phyloP scores from a whole-genome alignment of 2,113 vertebrate species.

The Sitta europaea region DNA sequence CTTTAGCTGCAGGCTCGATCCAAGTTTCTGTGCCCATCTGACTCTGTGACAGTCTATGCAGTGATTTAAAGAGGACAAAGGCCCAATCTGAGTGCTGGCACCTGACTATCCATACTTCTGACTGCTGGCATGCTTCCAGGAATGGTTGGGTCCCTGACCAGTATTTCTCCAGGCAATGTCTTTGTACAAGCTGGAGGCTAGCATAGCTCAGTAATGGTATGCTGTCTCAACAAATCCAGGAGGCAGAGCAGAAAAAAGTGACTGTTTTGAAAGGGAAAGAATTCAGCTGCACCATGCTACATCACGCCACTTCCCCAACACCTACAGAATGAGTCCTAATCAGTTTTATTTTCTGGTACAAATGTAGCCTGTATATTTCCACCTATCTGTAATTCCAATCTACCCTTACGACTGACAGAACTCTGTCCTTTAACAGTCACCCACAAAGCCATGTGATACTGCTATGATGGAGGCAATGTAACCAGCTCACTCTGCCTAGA shows the following conservation, averaged over 20 bases:
- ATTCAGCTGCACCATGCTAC: not conserved
- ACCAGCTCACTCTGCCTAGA: not conserved
- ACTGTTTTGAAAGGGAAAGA: not conserved
- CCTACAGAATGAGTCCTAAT: not conserved
- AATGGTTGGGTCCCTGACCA: not conserved
- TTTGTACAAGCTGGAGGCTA: not conserved
- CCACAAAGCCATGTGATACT: not conserved
- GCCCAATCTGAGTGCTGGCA: not conserved
- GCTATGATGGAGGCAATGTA: not conserved
- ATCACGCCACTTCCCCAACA: not conserved
- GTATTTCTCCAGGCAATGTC: not conserved
- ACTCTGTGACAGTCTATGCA: not conserved
- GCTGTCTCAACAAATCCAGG: not conserved
- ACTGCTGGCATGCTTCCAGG: not conserved
- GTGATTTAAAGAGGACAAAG: not conserved
- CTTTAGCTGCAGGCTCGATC: not conserved
- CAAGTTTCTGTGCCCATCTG: not conserved
- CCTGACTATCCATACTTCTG: not conserved
- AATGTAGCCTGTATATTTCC: not conserved
- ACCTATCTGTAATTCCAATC: not conserved
- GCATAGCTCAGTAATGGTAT: not conserved
- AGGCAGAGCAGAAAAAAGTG: not conserved
- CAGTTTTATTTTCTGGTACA: not conserved
- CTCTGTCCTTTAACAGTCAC: not conserved
- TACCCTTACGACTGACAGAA: not conserved